Conservation (phyloP, 2,888 invertebrate species). For the Podotricha telesiphe region DNA sequence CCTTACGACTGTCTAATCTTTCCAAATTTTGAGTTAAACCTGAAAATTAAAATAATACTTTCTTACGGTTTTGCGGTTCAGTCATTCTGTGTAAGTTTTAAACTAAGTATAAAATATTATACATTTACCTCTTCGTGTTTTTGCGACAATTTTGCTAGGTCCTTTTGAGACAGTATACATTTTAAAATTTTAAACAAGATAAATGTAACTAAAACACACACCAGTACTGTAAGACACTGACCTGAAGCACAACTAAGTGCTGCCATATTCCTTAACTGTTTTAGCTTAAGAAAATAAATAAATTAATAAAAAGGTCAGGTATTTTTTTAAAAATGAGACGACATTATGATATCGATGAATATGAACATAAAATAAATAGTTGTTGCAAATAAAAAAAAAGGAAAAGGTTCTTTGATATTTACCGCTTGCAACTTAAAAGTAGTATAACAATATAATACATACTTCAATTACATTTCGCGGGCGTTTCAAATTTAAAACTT, state of each 20-base stretch:
- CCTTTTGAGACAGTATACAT: constrained; percentile 96
- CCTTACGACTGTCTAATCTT: constrained; percentile 89
- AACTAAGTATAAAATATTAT: constrained; percentile 18
- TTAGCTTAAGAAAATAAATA: too few species aligned
- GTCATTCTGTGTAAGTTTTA: constrained; percentile 39
- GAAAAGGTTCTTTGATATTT: neutral
- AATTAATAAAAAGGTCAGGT: too few species aligned
- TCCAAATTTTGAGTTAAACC: constrained; percentile 92
- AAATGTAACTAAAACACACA: constrained; percentile 70
- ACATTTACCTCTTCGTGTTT: constrained; percentile 89
- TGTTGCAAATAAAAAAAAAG: neutral
- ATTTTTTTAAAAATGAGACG: too few species aligned
- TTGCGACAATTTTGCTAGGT: constrained; percentile 94
- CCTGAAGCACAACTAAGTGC: constrained; percentile 34
- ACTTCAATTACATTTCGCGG: neutral
- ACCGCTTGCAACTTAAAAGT: neutral
- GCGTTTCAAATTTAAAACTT: neutral
- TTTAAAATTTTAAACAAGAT: constrained; percentile 70
- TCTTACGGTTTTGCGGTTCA: constrained; percentile 44
- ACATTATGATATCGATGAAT: too few species aligned
- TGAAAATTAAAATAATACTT: constrained; percentile 67
- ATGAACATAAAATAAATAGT: too few species aligned
- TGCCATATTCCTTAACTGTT: constrained; percentile 23
- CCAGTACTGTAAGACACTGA: constrained; percentile 51
- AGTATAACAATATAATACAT: neutral